Percentiles rank a stretch among this genome's conserved stretches.
phyloP scores from a whole-genome alignment of 2,888 invertebrate species.

The Rhogogaster chlorosoma region DNA sequence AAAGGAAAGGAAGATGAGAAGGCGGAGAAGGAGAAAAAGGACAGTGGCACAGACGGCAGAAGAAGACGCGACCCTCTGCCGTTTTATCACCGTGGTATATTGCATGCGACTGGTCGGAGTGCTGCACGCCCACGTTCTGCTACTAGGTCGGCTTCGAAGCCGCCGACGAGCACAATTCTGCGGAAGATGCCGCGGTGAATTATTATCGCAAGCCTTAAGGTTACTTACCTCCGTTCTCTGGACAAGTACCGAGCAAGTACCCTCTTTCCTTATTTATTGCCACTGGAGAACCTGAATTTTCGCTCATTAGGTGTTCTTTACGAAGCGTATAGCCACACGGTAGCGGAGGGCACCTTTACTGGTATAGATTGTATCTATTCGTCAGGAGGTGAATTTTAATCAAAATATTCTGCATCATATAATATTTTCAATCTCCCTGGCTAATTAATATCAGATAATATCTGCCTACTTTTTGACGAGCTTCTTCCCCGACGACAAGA shows the following conservation, averaged over 20 bases:
- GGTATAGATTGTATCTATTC: constrained; percentile 35
- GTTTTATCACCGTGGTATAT: constrained; percentile 48
- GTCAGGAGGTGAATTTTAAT: constrained; percentile 40
- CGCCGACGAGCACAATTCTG: constrained; percentile 49
- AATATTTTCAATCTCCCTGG: constrained; percentile 34
- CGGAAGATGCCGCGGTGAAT: constrained; percentile 49
- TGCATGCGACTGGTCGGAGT: constrained; percentile 38
- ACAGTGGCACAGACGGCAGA: constrained; percentile 1
- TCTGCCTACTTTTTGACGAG: constrained; percentile 33
- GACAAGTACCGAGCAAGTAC: constrained; percentile 48
- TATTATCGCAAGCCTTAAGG: constrained; percentile 49
- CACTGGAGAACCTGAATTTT: constrained; percentile 49
- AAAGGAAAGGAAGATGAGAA: background rate
- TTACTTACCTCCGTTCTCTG: constrained; percentile 38
- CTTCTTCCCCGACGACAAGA: constrained; percentile 37
- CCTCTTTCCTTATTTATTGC: constrained; percentile 49
- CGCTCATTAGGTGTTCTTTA: constrained; percentile 44
- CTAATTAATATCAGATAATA: constrained; percentile 38
- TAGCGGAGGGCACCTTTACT: background rate
- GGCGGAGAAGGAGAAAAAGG: background rate
- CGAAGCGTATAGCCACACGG: constrained; percentile 26
- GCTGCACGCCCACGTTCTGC: constrained; percentile 49
- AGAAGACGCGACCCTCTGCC: constrained; percentile 42
- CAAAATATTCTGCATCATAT: constrained; percentile 42
- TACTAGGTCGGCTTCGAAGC: constrained; percentile 45